These are phyloP conservation scores for Metellina segmentata DNA, from an alignment of 2,888 invertebrate genomes.

Conservation along the genomic window DNA sequence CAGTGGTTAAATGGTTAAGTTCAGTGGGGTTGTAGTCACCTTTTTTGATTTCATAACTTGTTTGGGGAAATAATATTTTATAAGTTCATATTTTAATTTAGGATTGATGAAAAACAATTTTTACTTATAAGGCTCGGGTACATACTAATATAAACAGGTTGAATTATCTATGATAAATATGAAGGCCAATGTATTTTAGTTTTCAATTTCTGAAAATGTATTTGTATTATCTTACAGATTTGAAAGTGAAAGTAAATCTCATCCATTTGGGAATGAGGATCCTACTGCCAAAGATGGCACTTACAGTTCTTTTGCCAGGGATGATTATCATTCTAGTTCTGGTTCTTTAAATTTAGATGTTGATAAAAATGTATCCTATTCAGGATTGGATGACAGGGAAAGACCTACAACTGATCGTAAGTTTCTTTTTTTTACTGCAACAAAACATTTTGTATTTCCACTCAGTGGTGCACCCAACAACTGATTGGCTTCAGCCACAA, in stretches of 20 bases:
- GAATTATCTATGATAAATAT: too few relatives aligned
- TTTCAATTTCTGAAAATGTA: background rate
- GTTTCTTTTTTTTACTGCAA: background rate
- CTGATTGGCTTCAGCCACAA: too few relatives aligned
- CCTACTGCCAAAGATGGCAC: background rate
- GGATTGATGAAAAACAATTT: background rate
- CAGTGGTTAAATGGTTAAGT: too few relatives aligned
- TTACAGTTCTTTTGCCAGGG: background rate
- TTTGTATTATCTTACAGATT: slow-evolving; percentile 23
- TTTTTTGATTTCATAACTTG: too few relatives aligned
- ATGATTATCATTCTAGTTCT: slow-evolving; percentile 63
- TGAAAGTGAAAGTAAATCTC: slow-evolving; percentile 26
- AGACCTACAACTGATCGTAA: slow-evolving; percentile 67
- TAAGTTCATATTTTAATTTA: too few relatives aligned
- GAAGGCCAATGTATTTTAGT: too few relatives aligned
- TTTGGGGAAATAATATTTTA: too few relatives aligned
- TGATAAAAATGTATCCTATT: slow-evolving; percentile 61
- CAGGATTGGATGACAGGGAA: slow-evolving; percentile 65
- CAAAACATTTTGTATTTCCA: too few relatives aligned
- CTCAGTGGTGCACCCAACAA: too few relatives aligned
- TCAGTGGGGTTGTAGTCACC: too few relatives aligned
- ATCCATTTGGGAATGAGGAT: slow-evolving; percentile 28
- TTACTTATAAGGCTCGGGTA: background rate
- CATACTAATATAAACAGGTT: too few relatives aligned
- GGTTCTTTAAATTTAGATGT: slow-evolving; percentile 66